A percentile compares a stretch with the other conserved stretches of the same genome.
Evolutionary conservation across 2,888 invertebrate species (phyloP).

Genomic region (Brachypterus glaber): DNA sequence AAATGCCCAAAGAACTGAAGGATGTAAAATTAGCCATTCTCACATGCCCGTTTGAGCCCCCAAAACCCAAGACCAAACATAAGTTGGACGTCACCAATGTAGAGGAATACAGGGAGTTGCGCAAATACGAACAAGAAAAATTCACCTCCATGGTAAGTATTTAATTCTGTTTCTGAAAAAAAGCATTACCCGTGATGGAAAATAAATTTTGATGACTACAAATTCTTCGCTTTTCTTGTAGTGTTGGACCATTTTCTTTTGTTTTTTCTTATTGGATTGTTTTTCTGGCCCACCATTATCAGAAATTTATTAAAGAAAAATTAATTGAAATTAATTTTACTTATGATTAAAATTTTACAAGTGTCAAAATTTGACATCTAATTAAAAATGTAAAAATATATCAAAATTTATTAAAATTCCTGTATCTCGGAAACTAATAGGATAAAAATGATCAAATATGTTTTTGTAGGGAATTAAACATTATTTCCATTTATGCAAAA

Average conservation of each 20-base stretch:
- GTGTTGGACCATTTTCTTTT: conserved; percentile 7
- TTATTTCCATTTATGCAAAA: no score
- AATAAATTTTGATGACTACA: neutral
- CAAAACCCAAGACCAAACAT: conserved; percentile 99
- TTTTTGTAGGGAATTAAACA: no score
- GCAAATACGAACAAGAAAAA: conserved; percentile 91
- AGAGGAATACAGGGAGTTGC: conserved; percentile 86
- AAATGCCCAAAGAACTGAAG: conserved; percentile 90
- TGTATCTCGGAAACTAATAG: no score
- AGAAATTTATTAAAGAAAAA: no score
- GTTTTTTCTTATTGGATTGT: no score
- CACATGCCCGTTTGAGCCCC: conserved; percentile 99
- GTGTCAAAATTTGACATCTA: no score
- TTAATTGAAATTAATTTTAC: no score
- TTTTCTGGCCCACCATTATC: no score
- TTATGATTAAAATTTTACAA: no score
- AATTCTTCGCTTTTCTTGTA: neutral
- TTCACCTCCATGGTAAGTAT: conserved; percentile 81
- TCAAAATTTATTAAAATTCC: no score
- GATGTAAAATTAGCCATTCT: conserved; percentile 94
- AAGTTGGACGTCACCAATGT: conserved; percentile 95
- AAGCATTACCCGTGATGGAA: conserved; percentile 1
- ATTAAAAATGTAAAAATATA: no score
- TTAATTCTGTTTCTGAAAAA: neutral
- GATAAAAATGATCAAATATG: no score